phyloP scores from a whole-genome alignment of 92 coral and sea anemone genomes.

The Epizoanthus fatuus region DNA sequence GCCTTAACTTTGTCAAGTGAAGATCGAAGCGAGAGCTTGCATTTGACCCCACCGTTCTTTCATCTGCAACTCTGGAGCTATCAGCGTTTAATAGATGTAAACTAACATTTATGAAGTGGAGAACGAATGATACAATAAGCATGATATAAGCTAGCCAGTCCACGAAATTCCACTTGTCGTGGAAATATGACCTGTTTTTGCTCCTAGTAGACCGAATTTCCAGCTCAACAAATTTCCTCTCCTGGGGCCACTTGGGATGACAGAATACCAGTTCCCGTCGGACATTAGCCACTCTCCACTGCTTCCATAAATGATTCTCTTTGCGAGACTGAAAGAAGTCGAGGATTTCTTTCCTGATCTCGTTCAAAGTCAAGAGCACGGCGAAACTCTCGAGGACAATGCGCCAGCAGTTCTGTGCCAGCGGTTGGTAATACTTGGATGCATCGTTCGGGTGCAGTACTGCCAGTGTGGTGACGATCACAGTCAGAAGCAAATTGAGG shows the following conservation, averaged over 20 bases:
- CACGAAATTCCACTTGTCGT: conserved; percentile 85
- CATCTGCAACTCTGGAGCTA: background rate
- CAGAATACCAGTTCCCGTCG: conserved; percentile 83
- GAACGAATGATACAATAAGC: conserved; percentile 63
- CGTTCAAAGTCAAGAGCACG: conserved; percentile 72
- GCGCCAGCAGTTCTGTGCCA: conserved; percentile 82
- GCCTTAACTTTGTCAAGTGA: conserved; percentile 19
- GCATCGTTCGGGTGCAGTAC: conserved; percentile 77
- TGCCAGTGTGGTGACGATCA: conserved; percentile 77
- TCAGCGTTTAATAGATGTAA: conserved; percentile 28
- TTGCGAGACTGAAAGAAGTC: conserved; percentile 76
- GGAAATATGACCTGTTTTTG: conserved; percentile 70
- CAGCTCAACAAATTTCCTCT: conserved; percentile 72
- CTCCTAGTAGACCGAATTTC: conserved; percentile 59
- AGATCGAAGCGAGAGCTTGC: conserved; percentile 10
- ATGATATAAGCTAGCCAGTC: conserved; percentile 87
- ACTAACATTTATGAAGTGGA: conserved; percentile 66
- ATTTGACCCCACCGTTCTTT: background rate
- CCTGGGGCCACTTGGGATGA: conserved; percentile 89
- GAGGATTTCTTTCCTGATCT: conserved; percentile 79
- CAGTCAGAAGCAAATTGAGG: conserved; percentile 72
- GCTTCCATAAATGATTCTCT: conserved; percentile 63
- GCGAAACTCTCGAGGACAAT: conserved; percentile 75
- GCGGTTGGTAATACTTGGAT: conserved; percentile 67
- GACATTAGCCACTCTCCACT: conserved; percentile 75